Conservation (phyloP, 2,888 invertebrate species). For the Drosophila pseudotakahashii region DNA sequence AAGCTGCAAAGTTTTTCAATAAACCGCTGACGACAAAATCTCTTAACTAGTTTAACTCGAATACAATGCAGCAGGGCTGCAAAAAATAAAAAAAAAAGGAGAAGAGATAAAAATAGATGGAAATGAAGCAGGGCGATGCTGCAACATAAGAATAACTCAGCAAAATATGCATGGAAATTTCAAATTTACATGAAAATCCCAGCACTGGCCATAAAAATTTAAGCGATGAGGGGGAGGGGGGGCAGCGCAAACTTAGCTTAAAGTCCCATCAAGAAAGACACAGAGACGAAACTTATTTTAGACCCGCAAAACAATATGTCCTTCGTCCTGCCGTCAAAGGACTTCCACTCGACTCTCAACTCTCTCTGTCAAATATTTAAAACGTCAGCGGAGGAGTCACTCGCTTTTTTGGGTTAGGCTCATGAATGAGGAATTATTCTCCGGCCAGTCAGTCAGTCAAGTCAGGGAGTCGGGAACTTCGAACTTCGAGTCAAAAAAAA, state of each 20-base stretch:
- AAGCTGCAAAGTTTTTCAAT: conserved; percentile 67
- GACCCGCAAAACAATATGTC: conserved; percentile 36
- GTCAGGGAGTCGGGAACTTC: conserved; percentile 2
- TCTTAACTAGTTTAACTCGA: conserved; percentile 70
- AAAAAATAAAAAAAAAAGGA: not conserved
- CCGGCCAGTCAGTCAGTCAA: conserved; percentile 4
- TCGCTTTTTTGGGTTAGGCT: conserved; percentile 31
- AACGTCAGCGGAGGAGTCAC: conserved; percentile 37
- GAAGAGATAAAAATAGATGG: conserved; percentile 18
- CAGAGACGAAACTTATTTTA: conserved; percentile 14
- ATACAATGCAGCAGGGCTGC: conserved; percentile 12
- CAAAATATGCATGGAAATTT: conserved; percentile 75
- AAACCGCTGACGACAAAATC: conserved; percentile 66
- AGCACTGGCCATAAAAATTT: conserved; percentile 52
- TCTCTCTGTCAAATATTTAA: conserved; percentile 60
- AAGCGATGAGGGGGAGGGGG: conserved; percentile 5
- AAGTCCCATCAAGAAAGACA: conserved; percentile 37
- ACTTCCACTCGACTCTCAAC: conserved; percentile 1
- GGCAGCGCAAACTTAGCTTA: conserved; percentile 32
- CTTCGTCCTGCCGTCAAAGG: not conserved
- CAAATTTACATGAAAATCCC: conserved; percentile 70
- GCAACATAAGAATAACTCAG: conserved; percentile 53
- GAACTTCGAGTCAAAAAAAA: not conserved
- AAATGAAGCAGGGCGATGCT: conserved; percentile 7
- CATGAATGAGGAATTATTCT: conserved; percentile 57